A percentile compares a stretch with the other conserved stretches of the same genome.
Evolutionary conservation across 2,113 vertebrate species (phyloP).

Genomic region (Lethenteron camtschaticum): DNA sequence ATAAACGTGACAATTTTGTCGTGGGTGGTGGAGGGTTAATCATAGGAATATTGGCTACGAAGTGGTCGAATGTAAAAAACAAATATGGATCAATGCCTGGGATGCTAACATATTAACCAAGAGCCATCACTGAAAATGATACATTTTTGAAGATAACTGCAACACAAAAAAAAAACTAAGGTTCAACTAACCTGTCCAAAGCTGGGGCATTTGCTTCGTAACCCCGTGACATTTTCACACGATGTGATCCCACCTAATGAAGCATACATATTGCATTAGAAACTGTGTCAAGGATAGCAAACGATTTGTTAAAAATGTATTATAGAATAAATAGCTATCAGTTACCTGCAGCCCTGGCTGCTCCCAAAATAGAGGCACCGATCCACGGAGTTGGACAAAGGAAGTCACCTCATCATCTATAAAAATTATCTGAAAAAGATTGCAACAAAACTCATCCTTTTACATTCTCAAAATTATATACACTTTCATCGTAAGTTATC

Average conservation of each 20-base stretch:
- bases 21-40: no score
- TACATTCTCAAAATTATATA: no score
- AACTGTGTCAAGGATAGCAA: background rate
- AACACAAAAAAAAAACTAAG: background rate
- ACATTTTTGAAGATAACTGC: no score
- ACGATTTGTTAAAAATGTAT: background rate
- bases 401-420: conserved; percentile 76
- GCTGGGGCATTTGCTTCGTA: conserved; percentile 92
- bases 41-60: no score
- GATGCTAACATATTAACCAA: no score
- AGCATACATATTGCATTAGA: background rate
- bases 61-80: no score
- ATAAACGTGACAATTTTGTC: no score
- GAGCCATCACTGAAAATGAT: no score
- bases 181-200: conserved; percentile 59
- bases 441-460: no score
- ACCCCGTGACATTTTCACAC: conserved; percentile 83
- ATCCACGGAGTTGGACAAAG: conserved; percentile 91
- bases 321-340: background rate
- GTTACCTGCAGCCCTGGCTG: conserved; percentile 85
- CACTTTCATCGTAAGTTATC: no score
- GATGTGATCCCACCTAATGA: conserved; percentile 79
- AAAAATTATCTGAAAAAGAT: conserved; percentile 46
- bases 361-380: conserved; percentile 90
- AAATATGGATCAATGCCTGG: no score